Conservation (phyloP, 2,113 vertebrate genomes). For the Girardinichthys multiradiatus region DNA sequence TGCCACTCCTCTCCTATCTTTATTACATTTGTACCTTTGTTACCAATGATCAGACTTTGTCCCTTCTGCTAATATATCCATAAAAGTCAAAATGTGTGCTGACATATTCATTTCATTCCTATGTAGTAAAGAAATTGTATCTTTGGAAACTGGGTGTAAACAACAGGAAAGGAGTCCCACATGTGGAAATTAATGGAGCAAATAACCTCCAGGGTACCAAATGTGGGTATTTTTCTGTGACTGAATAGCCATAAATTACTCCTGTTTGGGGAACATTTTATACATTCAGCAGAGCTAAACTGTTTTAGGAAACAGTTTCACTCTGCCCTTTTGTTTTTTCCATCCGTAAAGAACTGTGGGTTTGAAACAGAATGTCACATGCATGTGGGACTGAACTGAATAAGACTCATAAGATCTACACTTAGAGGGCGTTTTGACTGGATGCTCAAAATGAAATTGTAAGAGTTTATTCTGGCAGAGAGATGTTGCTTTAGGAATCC, state of each 20-base stretch:
- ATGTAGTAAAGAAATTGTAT: constrained; percentile 15
- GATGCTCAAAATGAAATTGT: neutral
- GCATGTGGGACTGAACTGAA: neutral
- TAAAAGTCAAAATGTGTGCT: constrained; percentile 13
- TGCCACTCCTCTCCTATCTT: constrained; percentile 61
- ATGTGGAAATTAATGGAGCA: neutral
- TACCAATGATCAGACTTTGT: constrained; percentile 51
- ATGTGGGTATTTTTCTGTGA: neutral
- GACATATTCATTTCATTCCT: constrained; percentile 12
- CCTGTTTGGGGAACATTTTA: neutral
- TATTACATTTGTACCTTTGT: constrained; percentile 55
- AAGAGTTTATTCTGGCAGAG: neutral
- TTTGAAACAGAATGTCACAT: neutral
- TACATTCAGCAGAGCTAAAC: neutral
- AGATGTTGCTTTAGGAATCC: neutral
- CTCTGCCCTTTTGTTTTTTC: neutral
- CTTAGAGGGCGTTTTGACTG: neutral
- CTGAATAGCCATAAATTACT: neutral
- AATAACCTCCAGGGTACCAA: neutral
- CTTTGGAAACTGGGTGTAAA: constrained; percentile 10
- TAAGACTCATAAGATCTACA: neutral
- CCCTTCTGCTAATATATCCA: constrained; percentile 3
- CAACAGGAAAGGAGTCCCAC: neutral
- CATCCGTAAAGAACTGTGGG: neutral
- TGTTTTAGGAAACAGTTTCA: neutral